Evolutionary conservation across 2,113 vertebrate species (phyloP).

Genomic region (Alethe castanea): DNA sequence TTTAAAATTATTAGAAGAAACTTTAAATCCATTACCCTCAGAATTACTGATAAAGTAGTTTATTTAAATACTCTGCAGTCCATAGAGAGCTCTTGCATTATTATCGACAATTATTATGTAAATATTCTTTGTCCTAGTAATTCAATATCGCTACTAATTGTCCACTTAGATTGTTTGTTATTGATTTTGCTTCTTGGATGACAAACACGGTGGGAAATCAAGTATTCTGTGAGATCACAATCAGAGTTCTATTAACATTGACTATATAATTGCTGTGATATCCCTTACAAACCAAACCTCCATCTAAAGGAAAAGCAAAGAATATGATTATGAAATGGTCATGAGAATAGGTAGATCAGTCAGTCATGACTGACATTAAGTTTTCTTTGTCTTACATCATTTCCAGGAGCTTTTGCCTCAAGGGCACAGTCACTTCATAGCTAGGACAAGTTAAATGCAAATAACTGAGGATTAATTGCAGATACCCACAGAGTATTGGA

Average conservation of each 20-base stretch:
- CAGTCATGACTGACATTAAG: neutral
- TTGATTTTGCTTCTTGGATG: neutral
- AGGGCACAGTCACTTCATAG: neutral
- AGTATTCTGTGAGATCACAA: neutral
- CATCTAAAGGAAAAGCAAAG: neutral
- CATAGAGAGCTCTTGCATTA: neutral
- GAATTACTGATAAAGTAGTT: neutral
- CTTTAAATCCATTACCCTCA: neutral
- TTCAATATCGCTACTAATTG: constrained; percentile 2
- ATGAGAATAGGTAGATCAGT: neutral
- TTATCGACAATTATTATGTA: neutral
- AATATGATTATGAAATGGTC: neutral
- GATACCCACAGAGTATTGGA: neutral
- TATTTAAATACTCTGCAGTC: neutral
- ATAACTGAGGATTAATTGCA: neutral
- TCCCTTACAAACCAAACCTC: neutral
- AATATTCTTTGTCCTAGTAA: neutral
- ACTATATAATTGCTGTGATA: neutral
- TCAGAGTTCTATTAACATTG: neutral
- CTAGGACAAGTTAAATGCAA: neutral
- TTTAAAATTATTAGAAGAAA: neutral
- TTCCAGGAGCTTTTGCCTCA: neutral
- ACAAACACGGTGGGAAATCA: neutral
- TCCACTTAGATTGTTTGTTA: neutral
- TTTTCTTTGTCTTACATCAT: neutral